Base-by-base conservation (phyloP, 1,140 invertebrate genomes). In the Nautilus pompilius region DNA sequence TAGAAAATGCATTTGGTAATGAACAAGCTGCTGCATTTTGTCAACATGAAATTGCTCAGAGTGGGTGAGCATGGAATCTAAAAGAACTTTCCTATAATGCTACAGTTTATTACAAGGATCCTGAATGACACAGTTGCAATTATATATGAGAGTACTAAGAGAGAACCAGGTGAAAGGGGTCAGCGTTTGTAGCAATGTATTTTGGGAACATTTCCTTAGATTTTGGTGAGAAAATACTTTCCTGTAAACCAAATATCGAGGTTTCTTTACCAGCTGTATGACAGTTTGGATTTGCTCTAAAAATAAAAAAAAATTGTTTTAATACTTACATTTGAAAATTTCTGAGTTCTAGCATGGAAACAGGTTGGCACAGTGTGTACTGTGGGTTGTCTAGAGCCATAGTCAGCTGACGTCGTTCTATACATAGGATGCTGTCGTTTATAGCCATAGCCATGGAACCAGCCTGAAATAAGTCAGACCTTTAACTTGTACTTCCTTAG, bases 361-460 rank as follows among this genome's bases (percentile, higher is more conserved):
- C 63, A 58, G 41, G 67, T 74, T 10, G 80, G 79, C 73, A 82
- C 74, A 5, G 78, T 80, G 64, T 80, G 77, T 32, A 81, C 76
- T 53, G 79, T 71, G 10, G 80, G 80, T 15, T 57, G 20, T 41
- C 67, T 72, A 17, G 61, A 48, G 17, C 80, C 80, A 68, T 79
- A 77, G 13, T 63, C 64, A 3, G 59, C 60, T 15, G 72, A 57
- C 13, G 71, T 75, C n/a, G 79, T 82, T 41, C 68, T 74, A 69
- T 81, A 82, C 73, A 82, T 75, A 3, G 79, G 75, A 65, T 82
- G 77, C 55, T 78, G 71, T 17, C 51, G 8, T 60, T 79, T 80
- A 22, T 60, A 48, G 13, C 69, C 73, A 66, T 80, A 80, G 4
- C 76, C 78, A 41, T 80, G 65, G 58, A 79, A 75, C 68, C 73